Conservation (phyloP, 2,113 vertebrate genomes). For the Bungarus multicinctus region DNA sequence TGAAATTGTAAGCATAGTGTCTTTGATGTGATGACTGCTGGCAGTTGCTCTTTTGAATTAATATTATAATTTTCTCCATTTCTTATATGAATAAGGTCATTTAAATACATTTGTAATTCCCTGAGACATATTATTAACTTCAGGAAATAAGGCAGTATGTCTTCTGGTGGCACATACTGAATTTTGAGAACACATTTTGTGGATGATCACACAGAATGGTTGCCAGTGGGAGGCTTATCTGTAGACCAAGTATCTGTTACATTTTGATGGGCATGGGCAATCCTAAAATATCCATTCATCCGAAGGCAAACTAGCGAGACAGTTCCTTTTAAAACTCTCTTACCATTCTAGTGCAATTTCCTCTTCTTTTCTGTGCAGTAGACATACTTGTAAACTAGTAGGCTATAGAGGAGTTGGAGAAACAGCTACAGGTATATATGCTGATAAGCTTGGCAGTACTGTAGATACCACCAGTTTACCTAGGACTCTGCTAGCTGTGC, state of each 20-base stretch:
- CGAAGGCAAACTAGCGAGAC: background rate
- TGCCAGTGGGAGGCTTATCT: background rate
- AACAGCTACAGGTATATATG: background rate
- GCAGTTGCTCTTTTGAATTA: background rate
- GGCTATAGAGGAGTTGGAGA: background rate
- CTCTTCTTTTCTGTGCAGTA: background rate
- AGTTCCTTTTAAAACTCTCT: background rate
- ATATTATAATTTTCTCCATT: background rate
- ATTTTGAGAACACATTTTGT: background rate
- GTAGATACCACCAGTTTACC: background rate
- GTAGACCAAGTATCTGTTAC: background rate
- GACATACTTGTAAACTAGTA: background rate
- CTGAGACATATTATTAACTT: background rate
- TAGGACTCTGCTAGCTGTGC: background rate
- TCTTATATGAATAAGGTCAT: background rate
- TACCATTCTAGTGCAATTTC: background rate
- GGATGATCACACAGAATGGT: background rate
- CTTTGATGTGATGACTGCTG: background rate
- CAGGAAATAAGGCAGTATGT: background rate
- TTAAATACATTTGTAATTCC: background rate
- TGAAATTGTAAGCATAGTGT: background rate
- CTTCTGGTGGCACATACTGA: background rate
- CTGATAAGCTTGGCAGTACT: background rate
- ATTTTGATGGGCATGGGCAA: background rate
- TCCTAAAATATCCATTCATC: background rate